Conservation (phyloP, 2,888 invertebrate genomes). For the Cordilura impudica region DNA sequence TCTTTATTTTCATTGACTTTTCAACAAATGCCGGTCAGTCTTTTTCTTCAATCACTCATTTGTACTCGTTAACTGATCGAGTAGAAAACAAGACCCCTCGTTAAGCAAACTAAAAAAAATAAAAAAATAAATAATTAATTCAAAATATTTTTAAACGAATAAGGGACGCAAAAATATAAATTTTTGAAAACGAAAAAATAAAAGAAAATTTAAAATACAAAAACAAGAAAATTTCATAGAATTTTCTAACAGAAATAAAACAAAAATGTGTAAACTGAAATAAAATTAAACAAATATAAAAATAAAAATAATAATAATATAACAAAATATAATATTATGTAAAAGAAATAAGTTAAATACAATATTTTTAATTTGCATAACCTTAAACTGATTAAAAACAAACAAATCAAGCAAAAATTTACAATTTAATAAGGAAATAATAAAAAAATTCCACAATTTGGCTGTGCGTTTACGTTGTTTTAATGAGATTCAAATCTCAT, state of each 20-base stretch:
- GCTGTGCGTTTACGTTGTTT: not conserved
- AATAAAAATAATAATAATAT: slow-evolving; percentile 21
- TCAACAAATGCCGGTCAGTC: slow-evolving; percentile 57
- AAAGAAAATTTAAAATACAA: not conserved
- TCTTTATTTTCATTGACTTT: slow-evolving; percentile 47
- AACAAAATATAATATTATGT: not conserved
- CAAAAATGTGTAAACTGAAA: slow-evolving; percentile 38
- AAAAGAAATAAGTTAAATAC: not conserved
- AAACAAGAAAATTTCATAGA: not conserved
- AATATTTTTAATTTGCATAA: slow-evolving; percentile 9
- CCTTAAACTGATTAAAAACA: slow-evolving; percentile 6
- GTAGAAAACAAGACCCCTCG: slow-evolving; percentile 41
- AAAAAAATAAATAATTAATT: slow-evolving; percentile 30
- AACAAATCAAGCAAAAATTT: slow-evolving; percentile 17
- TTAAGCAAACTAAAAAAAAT: slow-evolving; percentile 8
- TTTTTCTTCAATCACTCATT: slow-evolving; percentile 40
- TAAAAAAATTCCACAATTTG: not conserved
- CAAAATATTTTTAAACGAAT: not conserved
- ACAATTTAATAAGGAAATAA: not conserved
- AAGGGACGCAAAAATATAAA: slow-evolving; percentile 11
- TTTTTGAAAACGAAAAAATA: slow-evolving; percentile 11
- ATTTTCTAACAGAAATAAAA: not conserved
- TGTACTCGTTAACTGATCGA: slow-evolving; percentile 54
- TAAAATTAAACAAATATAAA: not conserved
- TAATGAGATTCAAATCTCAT: slow-evolving; percentile 5